A percentile compares a stretch with the other conserved stretches of the same genome.
Evolutionary conservation across 1,140 invertebrate genomes (phyloP).

Genomic region (Leptinotarsa texana): DNA sequence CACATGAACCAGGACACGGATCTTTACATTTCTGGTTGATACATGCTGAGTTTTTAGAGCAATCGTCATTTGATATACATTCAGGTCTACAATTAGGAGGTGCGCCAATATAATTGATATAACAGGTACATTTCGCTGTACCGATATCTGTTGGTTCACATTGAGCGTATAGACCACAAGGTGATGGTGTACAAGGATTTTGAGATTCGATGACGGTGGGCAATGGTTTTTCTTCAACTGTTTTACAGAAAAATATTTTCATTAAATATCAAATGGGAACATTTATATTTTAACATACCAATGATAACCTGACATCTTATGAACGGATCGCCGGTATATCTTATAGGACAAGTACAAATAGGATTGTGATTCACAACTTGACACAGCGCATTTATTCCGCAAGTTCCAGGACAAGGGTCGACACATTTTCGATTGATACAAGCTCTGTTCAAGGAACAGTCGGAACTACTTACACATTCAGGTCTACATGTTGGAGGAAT

Average conservation of each 20-base stretch:
- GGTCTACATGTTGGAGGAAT: constrained; percentile 72
- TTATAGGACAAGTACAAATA: constrained; percentile 67
- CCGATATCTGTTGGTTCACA: constrained; percentile 64
- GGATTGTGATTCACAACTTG: constrained; percentile 71
- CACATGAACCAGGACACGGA: constrained; percentile 78
- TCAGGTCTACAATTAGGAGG: constrained; percentile 71
- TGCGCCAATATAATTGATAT: constrained; percentile 65
- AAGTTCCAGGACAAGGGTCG: constrained; percentile 71
- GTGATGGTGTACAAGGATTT: constrained; percentile 73
- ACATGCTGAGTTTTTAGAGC: constrained; percentile 64
- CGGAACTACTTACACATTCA: constrained; percentile 69
- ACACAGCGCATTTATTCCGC: constrained; percentile 69
- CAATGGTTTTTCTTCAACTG: constrained; percentile 44
- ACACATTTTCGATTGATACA: constrained; percentile 69
- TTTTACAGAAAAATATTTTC: constrained; percentile 22
- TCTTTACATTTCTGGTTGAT: constrained; percentile 68
- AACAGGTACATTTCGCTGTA: constrained; percentile 65
- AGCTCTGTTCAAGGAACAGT: constrained; percentile 66
- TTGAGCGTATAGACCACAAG: constrained; percentile 76
- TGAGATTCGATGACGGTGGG: constrained; percentile 39
- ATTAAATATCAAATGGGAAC: not conserved
- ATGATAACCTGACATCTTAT: constrained; percentile 58
- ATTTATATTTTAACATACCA: constrained; percentile 36
- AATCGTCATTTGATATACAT: constrained; percentile 69
- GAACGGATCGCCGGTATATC: constrained; percentile 72